Evolutionary conservation across 2,113 vertebrate genomes (phyloP).

Genomic region (Merops nubicus): DNA sequence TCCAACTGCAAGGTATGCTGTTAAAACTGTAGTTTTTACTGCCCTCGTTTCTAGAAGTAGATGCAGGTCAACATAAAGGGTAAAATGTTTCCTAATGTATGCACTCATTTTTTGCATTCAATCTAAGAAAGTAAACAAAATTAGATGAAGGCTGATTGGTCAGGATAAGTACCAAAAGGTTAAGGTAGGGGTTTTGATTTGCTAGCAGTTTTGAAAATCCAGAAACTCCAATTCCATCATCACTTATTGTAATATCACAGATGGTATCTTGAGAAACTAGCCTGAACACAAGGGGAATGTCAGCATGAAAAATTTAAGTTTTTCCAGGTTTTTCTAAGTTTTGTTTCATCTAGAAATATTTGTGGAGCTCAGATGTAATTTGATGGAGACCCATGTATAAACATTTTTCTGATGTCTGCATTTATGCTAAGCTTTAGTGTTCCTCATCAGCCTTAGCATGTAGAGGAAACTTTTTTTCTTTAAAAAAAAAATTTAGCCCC

Average conservation of each 20-base stretch:
- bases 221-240: background rate
- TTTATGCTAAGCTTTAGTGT: background rate
- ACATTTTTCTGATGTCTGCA: background rate
- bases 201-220: background rate
- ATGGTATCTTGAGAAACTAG: background rate
- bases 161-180: background rate
- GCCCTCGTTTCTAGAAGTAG: background rate
- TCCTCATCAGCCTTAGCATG: background rate
- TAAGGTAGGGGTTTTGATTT: background rate
- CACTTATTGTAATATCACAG: background rate
- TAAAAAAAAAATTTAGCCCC: background rate
- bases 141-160: background rate
- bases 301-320: background rate
- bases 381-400: background rate
- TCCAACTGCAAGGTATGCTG: background rate
- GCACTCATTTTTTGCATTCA: background rate
- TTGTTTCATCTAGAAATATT: background rate
- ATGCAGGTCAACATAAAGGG: background rate
- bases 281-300: background rate
- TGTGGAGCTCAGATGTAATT: background rate
- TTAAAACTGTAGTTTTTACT: background rate
- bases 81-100: background rate
- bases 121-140: background rate
- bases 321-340: background rate
- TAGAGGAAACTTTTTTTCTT: background rate